Evolutionary conservation across 2,113 vertebrate genomes (phyloP).

Genomic region (Paracanthobrama guichenoti): DNA sequence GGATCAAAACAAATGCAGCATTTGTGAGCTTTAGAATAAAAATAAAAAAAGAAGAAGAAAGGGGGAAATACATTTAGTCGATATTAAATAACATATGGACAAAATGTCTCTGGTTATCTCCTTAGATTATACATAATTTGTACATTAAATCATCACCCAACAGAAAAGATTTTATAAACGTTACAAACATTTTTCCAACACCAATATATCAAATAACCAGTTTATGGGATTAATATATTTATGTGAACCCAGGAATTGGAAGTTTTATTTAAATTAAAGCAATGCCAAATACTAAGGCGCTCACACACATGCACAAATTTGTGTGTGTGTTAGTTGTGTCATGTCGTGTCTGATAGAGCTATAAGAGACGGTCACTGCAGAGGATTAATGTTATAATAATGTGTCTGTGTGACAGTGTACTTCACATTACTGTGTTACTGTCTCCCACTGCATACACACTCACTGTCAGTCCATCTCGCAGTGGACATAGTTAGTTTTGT

Average conservation of each 20-base stretch:
- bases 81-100: neutral
- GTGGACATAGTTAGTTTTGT: neutral
- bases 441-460: neutral
- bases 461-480: conserved; percentile 16
- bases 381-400: conserved; percentile 6
- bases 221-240: neutral
- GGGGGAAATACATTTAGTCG: neutral
- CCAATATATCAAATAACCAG: neutral
- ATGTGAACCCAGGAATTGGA: neutral
- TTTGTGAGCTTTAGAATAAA: no score
- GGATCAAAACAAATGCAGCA: no score
- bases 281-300: neutral
- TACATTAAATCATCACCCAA: neutral
- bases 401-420: conserved; percentile 12
- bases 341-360: neutral
- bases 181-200: neutral
- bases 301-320: neutral
- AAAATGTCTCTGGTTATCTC: neutral
- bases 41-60: no score
- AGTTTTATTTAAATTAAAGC: neutral
- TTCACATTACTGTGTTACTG: conserved; percentile 39
- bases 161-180: neutral
- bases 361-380: neutral
- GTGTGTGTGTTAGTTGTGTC: neutral
- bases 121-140: neutral